A percentile compares a stretch with the other conserved stretches of the same genome.
Conservation (phyloP, 2,113 vertebrate species). For the Colius striatus region DNA sequence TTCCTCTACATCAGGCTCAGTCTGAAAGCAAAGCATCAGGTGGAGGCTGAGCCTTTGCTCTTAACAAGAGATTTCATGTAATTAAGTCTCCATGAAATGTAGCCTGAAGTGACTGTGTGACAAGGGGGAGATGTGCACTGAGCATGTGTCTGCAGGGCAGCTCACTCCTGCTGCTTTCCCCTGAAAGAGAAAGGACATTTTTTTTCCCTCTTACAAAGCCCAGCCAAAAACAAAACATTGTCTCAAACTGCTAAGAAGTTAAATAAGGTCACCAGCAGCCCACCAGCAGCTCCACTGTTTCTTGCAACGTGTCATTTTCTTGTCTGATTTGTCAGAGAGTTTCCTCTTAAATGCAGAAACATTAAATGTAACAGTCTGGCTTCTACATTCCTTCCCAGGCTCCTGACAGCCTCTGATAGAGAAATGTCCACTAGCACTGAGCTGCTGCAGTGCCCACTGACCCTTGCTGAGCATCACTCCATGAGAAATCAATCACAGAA, state of each 20-base stretch:
- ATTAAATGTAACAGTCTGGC: constrained; percentile 18
- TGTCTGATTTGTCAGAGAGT: constrained; percentile 43
- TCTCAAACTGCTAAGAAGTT: background rate
- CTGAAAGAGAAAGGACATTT: background rate
- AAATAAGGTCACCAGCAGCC: constrained; percentile 36
- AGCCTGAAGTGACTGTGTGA: background rate
- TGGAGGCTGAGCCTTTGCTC: background rate
- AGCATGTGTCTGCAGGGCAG: background rate
- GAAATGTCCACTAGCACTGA: rapidly evolving
- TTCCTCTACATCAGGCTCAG: background rate
- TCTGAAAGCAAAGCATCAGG: background rate
- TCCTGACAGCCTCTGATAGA: background rate
- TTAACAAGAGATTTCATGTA: background rate
- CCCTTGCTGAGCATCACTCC: background rate
- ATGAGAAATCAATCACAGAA: background rate
- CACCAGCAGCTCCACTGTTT: constrained; percentile 39
- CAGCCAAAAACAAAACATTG: background rate
- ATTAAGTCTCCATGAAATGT: background rate
- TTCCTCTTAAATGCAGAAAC: constrained; percentile 41
- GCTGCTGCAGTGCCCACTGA: rapidly evolving
- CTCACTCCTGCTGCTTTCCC: background rate
- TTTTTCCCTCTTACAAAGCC: background rate
- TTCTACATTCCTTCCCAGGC: background rate
- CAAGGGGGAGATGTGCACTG: background rate
- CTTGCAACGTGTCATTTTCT: constrained; percentile 64